Evolutionary conservation across 2,113 vertebrate genomes (phyloP).

Genomic region (Thinocorus orbignyianus): DNA sequence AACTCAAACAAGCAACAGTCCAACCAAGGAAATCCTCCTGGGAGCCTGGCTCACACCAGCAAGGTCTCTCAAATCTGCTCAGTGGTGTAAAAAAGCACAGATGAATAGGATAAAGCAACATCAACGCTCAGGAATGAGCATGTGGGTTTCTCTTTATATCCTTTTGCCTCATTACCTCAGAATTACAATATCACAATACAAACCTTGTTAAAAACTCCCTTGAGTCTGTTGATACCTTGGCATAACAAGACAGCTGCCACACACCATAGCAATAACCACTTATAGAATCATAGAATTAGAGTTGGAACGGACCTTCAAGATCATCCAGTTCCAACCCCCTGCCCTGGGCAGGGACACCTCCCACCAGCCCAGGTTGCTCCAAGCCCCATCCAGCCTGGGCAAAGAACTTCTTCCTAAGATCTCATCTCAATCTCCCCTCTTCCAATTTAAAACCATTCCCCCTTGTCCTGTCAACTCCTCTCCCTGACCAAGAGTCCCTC

Average conservation of each 20-base stretch:
- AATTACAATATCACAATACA: not conserved
- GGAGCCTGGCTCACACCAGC: not conserved
- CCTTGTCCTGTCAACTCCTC: too few species aligned
- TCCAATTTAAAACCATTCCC: too few species aligned
- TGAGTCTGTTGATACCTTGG: rapidly evolving
- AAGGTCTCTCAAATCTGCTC: not conserved
- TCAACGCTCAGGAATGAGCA: rapidly evolving
- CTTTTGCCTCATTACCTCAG: not conserved
- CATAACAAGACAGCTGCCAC: rapidly evolving
- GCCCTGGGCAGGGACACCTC: too few species aligned
- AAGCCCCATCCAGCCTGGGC: too few species aligned
- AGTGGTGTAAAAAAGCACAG: not conserved
- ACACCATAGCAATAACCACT: rapidly evolving
- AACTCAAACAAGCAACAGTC: not conserved
- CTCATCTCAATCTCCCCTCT: too few species aligned
- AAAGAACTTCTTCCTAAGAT: too few species aligned
- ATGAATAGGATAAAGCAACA: rapidly evolving
- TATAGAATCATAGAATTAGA: too few species aligned
- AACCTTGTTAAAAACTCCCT: not conserved
- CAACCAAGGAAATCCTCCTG: not conserved
- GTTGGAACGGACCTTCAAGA: too few species aligned
- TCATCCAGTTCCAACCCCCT: too few species aligned
- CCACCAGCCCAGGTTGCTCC: too few species aligned
- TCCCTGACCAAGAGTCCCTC: too few species aligned
- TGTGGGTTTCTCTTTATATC: rapidly evolving